Percentiles rank a stretch among this genome's conserved stretches.
phyloP scores from a whole-genome alignment of 35 echinoderm and acorn worm species.

The Stichopus chloronotus region DNA sequence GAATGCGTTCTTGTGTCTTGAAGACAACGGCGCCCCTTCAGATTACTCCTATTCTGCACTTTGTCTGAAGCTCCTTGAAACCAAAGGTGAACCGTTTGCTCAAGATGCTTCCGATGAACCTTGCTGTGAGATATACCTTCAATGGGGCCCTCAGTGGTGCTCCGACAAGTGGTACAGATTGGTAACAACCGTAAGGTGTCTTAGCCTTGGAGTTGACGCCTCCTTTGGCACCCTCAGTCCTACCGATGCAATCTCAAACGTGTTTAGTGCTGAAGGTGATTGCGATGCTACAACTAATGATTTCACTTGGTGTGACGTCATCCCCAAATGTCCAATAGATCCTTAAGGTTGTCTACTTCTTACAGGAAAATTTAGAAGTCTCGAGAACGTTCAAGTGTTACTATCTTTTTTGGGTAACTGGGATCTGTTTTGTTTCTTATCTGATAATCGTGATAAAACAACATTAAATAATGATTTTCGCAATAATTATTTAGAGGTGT shows the following conservation, averaged over 20 bases:
- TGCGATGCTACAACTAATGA: background rate
- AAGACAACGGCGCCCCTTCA: background rate
- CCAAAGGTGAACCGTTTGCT: background rate
- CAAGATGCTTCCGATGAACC: background rate
- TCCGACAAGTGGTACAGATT: slow-evolving; percentile 6
- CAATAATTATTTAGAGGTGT: too few relatives aligned
- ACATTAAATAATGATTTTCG: too few relatives aligned
- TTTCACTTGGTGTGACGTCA: background rate
- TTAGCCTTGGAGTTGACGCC: background rate
- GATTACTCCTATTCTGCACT: background rate
- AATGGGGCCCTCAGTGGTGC: slow-evolving; percentile 38
- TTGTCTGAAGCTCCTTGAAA: slow-evolving; percentile 1
- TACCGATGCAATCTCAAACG: background rate
- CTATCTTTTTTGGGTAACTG: too few relatives aligned
- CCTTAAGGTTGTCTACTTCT: too few relatives aligned
- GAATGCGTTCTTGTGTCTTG: slow-evolving; percentile 39
- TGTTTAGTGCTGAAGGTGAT: background rate
- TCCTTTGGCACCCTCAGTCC: background rate
- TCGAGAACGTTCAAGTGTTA: too few relatives aligned
- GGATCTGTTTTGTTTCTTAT: too few relatives aligned
- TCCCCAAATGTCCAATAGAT: background rate
- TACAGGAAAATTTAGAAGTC: too few relatives aligned
- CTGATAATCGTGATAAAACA: too few relatives aligned
- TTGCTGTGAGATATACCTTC: slow-evolving; percentile 46
- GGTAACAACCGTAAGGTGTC: background rate